Evolutionary conservation across 2,888 invertebrate genomes (phyloP), one percentile per base, ranked within the genome.

Genomic region (Bhutanitis thaidina): DNA sequence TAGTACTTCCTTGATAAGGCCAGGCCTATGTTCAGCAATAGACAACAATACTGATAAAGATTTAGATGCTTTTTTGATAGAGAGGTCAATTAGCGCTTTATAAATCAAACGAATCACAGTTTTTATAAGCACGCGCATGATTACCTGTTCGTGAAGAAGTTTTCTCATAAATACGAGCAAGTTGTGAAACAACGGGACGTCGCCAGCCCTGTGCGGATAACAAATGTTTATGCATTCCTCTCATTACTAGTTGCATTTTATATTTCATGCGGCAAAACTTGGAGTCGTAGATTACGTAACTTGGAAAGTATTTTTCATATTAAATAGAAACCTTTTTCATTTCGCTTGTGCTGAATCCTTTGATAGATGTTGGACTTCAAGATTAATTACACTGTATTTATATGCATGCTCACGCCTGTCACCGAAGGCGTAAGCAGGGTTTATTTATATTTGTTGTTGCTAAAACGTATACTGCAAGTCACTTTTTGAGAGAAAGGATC

Each of bases 171-270:
- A 34, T 34, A 12, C 2, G 2, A 3, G 20, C 2, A 20, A 12
- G 5, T 34, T 34, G 12, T 34, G 3, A 34, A 34, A 34, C 34
- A 34, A 13, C 12, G n/a, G 12, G 34, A 12, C 12, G 34, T 5
- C 12, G 13, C 34, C 34, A 34, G 13, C 34, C 34, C 4, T n/a
- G 4, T 7, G 12, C 30, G 30, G 30, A 10, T 34, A 12, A 34
- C 34, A 34, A 47, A 47, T 25, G 47, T 39, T 14, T 39, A 30
- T 47, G 47, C 39, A 47, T 39, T 47, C 13, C 39, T 7, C 39
- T 40, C 34, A 34, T 40, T 47, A 40, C 39, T 7, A 34, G 43
- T 13, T 32, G 39, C 32, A 12, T 35, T 25, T 20, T 12, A 34
- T 3, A 20, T 8, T 14, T 20, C 15, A 30, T 27, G 30, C 13